A percentile compares a stretch with the other conserved stretches of the same genome.
These are phyloP conservation scores for Alloplasta piceator DNA, from an alignment of 2,888 invertebrate genomes.

Conservation along the genomic window DNA sequence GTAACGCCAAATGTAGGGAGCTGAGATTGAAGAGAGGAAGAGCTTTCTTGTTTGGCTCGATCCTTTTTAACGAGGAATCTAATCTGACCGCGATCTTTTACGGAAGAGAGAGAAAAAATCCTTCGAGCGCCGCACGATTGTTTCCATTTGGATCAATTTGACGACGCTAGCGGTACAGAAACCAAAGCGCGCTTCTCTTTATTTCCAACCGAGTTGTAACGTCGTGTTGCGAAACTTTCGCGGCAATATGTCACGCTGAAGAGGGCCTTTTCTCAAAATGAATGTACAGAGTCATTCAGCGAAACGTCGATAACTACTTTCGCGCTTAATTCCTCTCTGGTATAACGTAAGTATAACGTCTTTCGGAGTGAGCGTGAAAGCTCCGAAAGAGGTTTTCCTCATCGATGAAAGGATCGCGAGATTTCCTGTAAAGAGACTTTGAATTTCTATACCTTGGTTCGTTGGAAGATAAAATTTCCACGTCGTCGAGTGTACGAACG, in stretches of 20 bases:
- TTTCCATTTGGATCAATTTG: too few relatives aligned
- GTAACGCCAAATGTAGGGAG: too few relatives aligned
- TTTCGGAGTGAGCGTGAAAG: constrained; percentile 37
- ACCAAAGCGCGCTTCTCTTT: constrained; percentile 1
- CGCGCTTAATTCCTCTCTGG: constrained; percentile 23
- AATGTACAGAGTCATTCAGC: not conserved
- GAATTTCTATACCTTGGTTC: not conserved
- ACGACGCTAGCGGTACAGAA: too few relatives aligned
- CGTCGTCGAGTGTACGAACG: constrained; percentile 2
- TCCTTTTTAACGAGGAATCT: too few relatives aligned
- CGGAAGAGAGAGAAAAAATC: too few relatives aligned
- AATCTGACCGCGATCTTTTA: too few relatives aligned
- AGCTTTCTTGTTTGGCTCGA: too few relatives aligned
- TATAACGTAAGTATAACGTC: not conserved
- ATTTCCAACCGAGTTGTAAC: constrained; percentile 4
- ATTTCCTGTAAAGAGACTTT: constrained; percentile 5
- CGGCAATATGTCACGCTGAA: constrained; percentile 11
- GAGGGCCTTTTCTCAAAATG: constrained; percentile 6
- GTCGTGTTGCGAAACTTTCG: not conserved
- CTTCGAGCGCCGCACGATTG: too few relatives aligned
- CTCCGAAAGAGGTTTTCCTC: not conserved
- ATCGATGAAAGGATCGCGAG: constrained; percentile 31
- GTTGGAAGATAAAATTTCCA: constrained; percentile 8
- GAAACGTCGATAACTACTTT: constrained; percentile 12
- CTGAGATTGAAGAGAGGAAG: too few relatives aligned